These are phyloP conservation scores for Morone chrysops DNA, from an alignment of 2,113 vertebrate genomes.

Conservation along the genomic window DNA sequence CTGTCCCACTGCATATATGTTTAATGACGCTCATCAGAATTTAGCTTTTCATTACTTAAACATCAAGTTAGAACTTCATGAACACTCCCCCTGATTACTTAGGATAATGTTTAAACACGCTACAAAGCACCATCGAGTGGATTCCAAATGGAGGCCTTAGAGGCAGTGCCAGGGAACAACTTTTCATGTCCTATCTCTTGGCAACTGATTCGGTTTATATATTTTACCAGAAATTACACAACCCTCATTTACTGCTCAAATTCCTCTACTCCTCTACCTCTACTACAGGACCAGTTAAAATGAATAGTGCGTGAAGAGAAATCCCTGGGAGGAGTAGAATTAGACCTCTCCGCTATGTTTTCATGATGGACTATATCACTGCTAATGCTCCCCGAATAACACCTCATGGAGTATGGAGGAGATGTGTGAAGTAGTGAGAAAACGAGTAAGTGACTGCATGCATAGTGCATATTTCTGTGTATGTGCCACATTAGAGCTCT, in stretches of 20 bases:
- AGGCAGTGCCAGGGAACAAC: slow-evolving; percentile 61
- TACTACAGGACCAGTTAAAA: slow-evolving; percentile 10
- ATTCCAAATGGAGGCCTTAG: slow-evolving; percentile 65
- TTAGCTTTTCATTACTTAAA: slow-evolving; percentile 77
- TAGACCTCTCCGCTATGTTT: slow-evolving; percentile 21
- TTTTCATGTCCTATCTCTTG: slow-evolving; percentile 65
- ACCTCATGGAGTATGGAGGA: slow-evolving; percentile 32
- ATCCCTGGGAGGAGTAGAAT: slow-evolving; percentile 10
- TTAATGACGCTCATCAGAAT: slow-evolving; percentile 74
- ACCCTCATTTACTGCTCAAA: slow-evolving; percentile 39
- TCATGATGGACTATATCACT: slow-evolving; percentile 12
- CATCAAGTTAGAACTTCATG: slow-evolving; percentile 67
- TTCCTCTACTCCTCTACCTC: slow-evolving; percentile 2
- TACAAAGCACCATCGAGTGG: slow-evolving; percentile 65
- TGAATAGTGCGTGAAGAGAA: slow-evolving; percentile 20
- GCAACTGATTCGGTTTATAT: slow-evolving; percentile 53
- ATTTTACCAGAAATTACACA: slow-evolving; percentile 61
- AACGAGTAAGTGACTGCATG: background rate
- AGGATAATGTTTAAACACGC: slow-evolving; percentile 72
- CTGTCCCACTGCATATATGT: slow-evolving; percentile 77
- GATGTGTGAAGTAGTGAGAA: slow-evolving; percentile 22
- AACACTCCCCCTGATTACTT: slow-evolving; percentile 63
- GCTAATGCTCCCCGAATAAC: slow-evolving; percentile 44
- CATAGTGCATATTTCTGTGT: slow-evolving; percentile 19
- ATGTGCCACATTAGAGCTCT: background rate